phyloP scores from a whole-genome alignment of 2,888 invertebrate species.

The Ryuthela nishihirai region DNA sequence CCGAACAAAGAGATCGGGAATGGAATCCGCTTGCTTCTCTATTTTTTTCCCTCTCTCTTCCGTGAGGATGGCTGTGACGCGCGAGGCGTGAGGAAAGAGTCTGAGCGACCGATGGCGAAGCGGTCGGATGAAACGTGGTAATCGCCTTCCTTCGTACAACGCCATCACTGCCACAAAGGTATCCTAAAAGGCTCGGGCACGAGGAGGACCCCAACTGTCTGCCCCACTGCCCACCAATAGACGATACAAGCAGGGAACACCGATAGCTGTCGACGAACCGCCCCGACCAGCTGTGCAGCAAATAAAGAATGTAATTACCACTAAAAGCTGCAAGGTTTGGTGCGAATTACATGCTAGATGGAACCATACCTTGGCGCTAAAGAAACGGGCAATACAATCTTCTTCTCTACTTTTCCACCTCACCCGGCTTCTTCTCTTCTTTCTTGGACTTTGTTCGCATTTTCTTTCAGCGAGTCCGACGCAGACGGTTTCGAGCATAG shows the following conservation, averaged over 20 bases:
- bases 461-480: too few relatives aligned
- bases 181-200: slow-evolving; percentile 20
- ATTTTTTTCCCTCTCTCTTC: slow-evolving; percentile 9
- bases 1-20: too few relatives aligned
- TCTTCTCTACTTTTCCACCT: too few relatives aligned
- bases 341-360: slow-evolving; percentile 26
- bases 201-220: slow-evolving; percentile 3
- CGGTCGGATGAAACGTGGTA: slow-evolving; percentile 17
- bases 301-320: slow-evolving; percentile 33
- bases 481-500: too few relatives aligned
- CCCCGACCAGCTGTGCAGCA: slow-evolving; percentile 31
- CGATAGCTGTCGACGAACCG: too few relatives aligned
- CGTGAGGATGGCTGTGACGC: not conserved
- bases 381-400: too few relatives aligned
- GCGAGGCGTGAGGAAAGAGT: slow-evolving; percentile 1
- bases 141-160: slow-evolving; percentile 26
- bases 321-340: slow-evolving; percentile 22
- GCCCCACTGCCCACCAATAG: slow-evolving; percentile 8
- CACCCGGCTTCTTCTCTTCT: too few relatives aligned
- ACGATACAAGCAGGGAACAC: too few relatives aligned
- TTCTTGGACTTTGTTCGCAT: too few relatives aligned
- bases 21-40: too few relatives aligned
- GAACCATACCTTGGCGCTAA: too few relatives aligned
- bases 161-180: slow-evolving; percentile 20
- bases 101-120: not conserved